A percentile compares a stretch with the other conserved stretches of the same genome.
phyloP scores from a whole-genome alignment of 2,888 invertebrate species.

The Aporophyla lueneburgensis region DNA sequence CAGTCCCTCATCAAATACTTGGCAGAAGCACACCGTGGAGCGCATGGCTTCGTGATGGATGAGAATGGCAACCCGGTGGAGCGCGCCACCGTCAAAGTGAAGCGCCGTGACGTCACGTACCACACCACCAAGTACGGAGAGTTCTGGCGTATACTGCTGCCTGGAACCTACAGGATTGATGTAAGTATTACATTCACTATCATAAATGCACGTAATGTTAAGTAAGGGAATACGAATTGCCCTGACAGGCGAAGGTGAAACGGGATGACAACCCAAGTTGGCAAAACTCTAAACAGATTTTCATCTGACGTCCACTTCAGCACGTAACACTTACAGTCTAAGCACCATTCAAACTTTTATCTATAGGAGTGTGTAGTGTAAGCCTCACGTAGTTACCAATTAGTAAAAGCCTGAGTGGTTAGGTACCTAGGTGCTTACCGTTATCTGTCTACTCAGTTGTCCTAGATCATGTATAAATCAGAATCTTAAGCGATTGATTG shows the following conservation, averaged over 20 bases:
- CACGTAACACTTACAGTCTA: constrained; percentile 17
- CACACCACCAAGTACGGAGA: constrained; percentile 97
- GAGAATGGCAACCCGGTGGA: constrained; percentile 95
- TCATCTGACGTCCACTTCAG: not conserved
- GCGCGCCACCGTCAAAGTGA: constrained; percentile 94
- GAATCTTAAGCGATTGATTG: not conserved
- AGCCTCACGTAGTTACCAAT: not conserved
- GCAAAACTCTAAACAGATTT: not conserved
- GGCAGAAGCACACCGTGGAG: constrained; percentile 96
- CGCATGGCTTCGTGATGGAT: constrained; percentile 96
- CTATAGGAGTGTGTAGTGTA: not conserved
- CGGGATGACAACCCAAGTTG: not conserved
- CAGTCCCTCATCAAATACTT: constrained; percentile 95
- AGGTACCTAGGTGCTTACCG: not conserved
- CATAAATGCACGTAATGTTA: not conserved
- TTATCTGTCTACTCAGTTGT: not conserved
- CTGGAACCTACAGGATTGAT: constrained; percentile 96
- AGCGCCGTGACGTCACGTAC: constrained; percentile 95
- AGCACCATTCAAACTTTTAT: constrained; percentile 1
- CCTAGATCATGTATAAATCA: not conserved
- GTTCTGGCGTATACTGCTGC: constrained; percentile 97
- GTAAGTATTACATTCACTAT: constrained; percentile 85
- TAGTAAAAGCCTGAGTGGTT: not conserved
- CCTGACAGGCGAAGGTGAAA: too few species aligned
- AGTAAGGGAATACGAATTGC: too few species aligned